Evolutionary conservation across 2,797 vertebrate genomes (phyloP), one percentile per base, ranked within the genome.

Genomic region (Alfaro cultratus): DNA sequence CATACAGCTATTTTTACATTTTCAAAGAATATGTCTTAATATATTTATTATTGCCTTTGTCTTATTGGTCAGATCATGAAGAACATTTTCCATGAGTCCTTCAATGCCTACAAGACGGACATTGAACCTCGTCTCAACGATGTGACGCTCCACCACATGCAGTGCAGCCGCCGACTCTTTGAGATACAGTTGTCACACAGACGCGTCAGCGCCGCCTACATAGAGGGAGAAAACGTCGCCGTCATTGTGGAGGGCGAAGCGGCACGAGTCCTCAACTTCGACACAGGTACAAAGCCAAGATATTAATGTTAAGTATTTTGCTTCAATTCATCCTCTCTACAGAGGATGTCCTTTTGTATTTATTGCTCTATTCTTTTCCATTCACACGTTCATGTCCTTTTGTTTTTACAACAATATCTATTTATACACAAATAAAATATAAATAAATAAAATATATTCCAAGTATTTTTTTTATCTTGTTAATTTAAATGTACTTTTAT

Each of bases 1-100:
- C 23, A 23, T 68, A 26, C 36, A 41, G 11, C 10, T 5, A 41
- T 41, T 26, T 53, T 53, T 53, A 26, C 9, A 6, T 26, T 26
- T 57, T 34, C 13, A 62, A 62, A 34, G 29, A 62, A 16, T 0
- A 57, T 31, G 0, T 49, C 0, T 67, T 15, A 45, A 7, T 8
- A 53, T 53, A 26, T 53, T 26, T 26, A 10, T 53, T 53, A 15
- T 29, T 43, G 6, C 41, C 74, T n/a, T 81, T 12, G 23, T 47
- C 81, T 80, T 80, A 4, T 39, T 76, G 0, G 31, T 18, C 85
- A 96, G 96, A 92, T 97, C 47, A 93, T 96, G 95, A 97, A 96
- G 93, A 97, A 95, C 86, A 96, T 96, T 90, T 96, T 97, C 83
- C 94, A 96, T 81, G 95, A 96, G 85, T 95, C 94, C 46, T 97